These are phyloP conservation scores for Dendrophyllia cribrosa DNA, from an alignment of 64 coral and sea anemone species.

Conservation along the genomic window DNA sequence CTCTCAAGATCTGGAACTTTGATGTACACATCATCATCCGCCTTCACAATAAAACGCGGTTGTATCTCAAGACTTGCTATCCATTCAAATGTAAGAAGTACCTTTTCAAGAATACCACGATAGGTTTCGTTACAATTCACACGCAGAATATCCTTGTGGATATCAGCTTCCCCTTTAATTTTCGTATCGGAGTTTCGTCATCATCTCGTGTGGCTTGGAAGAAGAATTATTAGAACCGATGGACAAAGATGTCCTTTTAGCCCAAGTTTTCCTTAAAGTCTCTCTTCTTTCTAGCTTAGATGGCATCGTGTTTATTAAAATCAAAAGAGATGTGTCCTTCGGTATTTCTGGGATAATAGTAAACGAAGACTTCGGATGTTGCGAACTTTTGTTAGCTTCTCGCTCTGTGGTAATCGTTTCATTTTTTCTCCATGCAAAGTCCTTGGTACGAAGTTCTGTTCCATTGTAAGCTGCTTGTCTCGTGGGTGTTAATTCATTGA, in stretches of 20 bases:
- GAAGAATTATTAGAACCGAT: background rate
- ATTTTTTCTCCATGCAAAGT: too few species aligned
- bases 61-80: background rate
- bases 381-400: too few species aligned
- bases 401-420: too few species aligned
- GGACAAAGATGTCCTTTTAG: background rate
- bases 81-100: slow-evolving; percentile 44
- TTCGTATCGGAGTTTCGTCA: background rate
- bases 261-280: background rate
- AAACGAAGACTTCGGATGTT: background rate
- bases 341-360: background rate
- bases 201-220: background rate
- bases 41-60: slow-evolving; percentile 34
- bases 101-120: slow-evolving; percentile 19
- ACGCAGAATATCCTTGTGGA: slow-evolving; percentile 33
- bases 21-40: slow-evolving; percentile 51
- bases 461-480: too few species aligned
- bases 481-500: too few species aligned
- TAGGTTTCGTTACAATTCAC: slow-evolving; percentile 32
- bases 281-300: background rate
- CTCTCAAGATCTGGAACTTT: slow-evolving; percentile 18
- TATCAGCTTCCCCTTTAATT: slow-evolving; percentile 2
- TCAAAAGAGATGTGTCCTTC: background rate
- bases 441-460: too few species aligned
- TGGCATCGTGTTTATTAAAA: background rate